Evolutionary conservation across 2,113 vertebrate species (phyloP).

Genomic region (Forbesichthys agassizii): DNA sequence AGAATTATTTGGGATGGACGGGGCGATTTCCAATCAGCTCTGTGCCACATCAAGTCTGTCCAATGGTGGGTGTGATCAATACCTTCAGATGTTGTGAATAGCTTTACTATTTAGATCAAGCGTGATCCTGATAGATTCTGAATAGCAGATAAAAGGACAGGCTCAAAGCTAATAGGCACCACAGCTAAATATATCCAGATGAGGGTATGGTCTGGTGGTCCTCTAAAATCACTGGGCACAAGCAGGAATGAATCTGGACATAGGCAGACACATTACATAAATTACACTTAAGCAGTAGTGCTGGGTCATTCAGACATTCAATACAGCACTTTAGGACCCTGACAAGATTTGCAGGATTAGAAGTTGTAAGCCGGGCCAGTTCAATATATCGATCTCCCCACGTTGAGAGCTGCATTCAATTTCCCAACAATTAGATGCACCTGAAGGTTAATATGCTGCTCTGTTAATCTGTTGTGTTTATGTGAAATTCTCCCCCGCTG

Average conservation of each 20-base stretch:
- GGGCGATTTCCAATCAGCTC: no score
- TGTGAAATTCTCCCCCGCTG: slow-evolving; percentile 33
- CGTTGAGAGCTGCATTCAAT: slow-evolving; percentile 77
- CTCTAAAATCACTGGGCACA: slow-evolving; percentile 39
- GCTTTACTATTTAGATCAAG: slow-evolving; percentile 43
- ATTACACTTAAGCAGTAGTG: slow-evolving; percentile 68
- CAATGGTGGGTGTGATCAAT: slow-evolving; percentile 28
- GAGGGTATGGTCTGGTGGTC: slow-evolving; percentile 37
- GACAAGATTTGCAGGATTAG: slow-evolving; percentile 80
- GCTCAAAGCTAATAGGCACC: slow-evolving; percentile 13
- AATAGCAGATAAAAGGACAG: slow-evolving; percentile 12
- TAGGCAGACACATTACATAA: slow-evolving; percentile 59
- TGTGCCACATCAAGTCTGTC: background rate
- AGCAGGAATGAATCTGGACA: slow-evolving; percentile 41
- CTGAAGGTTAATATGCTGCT: slow-evolving; percentile 73
- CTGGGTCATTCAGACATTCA: slow-evolving; percentile 71
- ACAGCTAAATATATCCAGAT: slow-evolving; percentile 45
- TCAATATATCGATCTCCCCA: slow-evolving; percentile 75
- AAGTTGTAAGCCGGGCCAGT: slow-evolving; percentile 63
- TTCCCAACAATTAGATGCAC: slow-evolving; percentile 77
- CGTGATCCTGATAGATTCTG: slow-evolving; percentile 27
- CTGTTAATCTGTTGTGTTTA: slow-evolving; percentile 72
- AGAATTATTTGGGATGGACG: no score
- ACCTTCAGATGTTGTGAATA: slow-evolving; percentile 29
- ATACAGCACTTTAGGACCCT: slow-evolving; percentile 69